phyloP scores from a whole-genome alignment of 2,888 invertebrate species.

The Notodromas monacha region DNA sequence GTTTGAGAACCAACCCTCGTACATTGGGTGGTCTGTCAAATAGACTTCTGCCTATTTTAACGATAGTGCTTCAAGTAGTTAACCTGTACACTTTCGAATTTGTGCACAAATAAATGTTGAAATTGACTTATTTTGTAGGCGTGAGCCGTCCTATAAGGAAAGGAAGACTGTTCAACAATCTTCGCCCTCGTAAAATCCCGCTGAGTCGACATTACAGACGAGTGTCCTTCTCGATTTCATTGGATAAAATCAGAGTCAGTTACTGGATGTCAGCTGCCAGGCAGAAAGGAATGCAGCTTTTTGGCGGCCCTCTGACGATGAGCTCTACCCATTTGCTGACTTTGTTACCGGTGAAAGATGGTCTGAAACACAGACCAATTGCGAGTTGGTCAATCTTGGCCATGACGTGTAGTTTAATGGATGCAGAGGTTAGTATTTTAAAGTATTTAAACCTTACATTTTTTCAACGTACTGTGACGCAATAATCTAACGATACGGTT shows the following conservation, averaged over 20 bases:
- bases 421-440: slow-evolving; percentile 69
- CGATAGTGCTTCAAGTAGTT: no score
- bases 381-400: slow-evolving; percentile 71
- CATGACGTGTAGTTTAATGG: slow-evolving; percentile 69
- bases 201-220: slow-evolving; percentile 68
- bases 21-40: no score
- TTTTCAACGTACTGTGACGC: no score
- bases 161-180: slow-evolving; percentile 53
- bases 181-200: slow-evolving; percentile 52
- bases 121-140: no score
- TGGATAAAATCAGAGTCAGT: slow-evolving; percentile 41
- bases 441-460: slow-evolving; percentile 9
- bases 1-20: no score
- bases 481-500: no score
- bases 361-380: slow-evolving; percentile 44
- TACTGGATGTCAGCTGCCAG: slow-evolving; percentile 96
- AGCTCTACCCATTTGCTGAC: slow-evolving; percentile 21
- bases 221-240: slow-evolving; percentile 45
- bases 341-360: slow-evolving; percentile 39
- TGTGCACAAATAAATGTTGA: no score
- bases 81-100: no score
- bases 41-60: no score
- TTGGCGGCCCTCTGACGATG: slow-evolving; percentile 10
- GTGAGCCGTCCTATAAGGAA: slow-evolving; percentile 77
- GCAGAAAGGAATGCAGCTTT: slow-evolving; percentile 12